phyloP scores from a whole-genome alignment of 2,797 vertebrate species.

The Pristis pectinata region DNA sequence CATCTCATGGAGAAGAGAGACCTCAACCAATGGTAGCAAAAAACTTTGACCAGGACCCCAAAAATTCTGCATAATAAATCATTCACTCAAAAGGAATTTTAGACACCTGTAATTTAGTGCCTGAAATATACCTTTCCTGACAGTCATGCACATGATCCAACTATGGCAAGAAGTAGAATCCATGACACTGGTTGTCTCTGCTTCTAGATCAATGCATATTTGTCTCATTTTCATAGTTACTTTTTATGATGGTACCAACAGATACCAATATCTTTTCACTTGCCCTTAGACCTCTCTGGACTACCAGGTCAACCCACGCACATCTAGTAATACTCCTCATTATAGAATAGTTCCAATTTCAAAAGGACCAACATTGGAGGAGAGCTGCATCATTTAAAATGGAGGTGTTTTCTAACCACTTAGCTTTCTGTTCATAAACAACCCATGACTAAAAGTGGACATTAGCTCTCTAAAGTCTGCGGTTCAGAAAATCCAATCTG shows the following conservation, averaged over 20 bases:
- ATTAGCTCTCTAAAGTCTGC: background rate
- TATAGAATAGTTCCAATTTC: too few relatives aligned
- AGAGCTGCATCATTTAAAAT: too few relatives aligned
- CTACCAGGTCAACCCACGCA: too few relatives aligned
- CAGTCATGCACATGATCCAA: background rate
- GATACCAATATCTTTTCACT: too few relatives aligned
- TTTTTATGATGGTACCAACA: too few relatives aligned
- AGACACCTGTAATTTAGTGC: background rate
- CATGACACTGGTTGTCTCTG: background rate
- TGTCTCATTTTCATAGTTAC: too few relatives aligned
- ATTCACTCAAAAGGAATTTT: background rate
- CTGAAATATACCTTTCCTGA: background rate
- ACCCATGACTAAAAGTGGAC: background rate
- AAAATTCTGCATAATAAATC: background rate
- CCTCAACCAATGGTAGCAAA: background rate
- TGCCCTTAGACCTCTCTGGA: too few relatives aligned
- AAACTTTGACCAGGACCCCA: background rate
- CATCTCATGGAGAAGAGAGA: background rate
- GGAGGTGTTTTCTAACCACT: too few relatives aligned
- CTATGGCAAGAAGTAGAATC: background rate
- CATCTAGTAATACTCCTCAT: too few relatives aligned
- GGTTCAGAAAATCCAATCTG: background rate
- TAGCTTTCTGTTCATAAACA: background rate
- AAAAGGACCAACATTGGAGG: too few relatives aligned
- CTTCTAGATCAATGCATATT: background rate